A percentile compares a stretch with the other conserved stretches of the same genome.
These are phyloP conservation scores for Arctopsyche grandis DNA, from an alignment of 1,140 invertebrate species.

Conservation along the genomic window DNA sequence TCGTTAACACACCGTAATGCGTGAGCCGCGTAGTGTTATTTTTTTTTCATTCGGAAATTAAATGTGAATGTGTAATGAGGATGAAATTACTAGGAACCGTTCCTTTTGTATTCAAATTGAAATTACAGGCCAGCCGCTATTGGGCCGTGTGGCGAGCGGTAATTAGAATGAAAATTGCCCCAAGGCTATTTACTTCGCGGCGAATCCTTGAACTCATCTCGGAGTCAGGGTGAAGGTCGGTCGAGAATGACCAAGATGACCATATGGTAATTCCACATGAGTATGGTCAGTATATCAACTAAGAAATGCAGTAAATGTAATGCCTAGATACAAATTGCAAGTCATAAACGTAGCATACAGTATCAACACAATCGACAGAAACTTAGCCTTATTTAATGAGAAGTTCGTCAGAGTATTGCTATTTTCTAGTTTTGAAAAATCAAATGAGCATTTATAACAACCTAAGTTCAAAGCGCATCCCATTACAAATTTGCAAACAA, in stretches of 20 bases:
- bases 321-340: no score
- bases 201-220: constrained; percentile 43
- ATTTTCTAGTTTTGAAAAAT: no score
- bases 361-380: no score
- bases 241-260: background rate
- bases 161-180: constrained; percentile 46
- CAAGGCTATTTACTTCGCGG: constrained; percentile 28
- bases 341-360: no score
- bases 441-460: no score
- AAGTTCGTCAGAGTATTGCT: no score
- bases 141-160: constrained; percentile 36
- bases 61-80: constrained; percentile 47
- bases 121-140: constrained; percentile 37
- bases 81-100: constrained; percentile 48
- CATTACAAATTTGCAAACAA: no score
- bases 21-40: constrained; percentile 27
- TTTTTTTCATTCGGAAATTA: constrained; percentile 41
- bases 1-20: constrained; percentile 26
- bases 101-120: constrained; percentile 49
- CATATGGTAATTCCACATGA: background rate
- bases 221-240: constrained; percentile 26
- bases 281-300: background rate
- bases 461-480: no score
- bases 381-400: no score
- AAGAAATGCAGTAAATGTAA: no score